phyloP scores from a whole-genome alignment of 2,888 invertebrate genomes.

The Drosophila anomalata region DNA sequence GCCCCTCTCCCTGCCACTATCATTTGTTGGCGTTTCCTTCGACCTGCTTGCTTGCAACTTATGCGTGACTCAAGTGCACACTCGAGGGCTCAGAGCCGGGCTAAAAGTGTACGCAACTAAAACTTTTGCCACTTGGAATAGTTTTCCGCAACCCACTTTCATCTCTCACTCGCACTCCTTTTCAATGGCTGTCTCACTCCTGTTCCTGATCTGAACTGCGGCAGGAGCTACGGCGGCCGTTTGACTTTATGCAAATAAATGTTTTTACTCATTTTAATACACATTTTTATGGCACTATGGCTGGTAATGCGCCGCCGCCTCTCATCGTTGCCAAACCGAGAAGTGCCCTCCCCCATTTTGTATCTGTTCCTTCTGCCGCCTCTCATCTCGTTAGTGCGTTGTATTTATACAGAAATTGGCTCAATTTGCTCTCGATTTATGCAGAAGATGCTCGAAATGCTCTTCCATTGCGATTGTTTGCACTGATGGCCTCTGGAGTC shows the following conservation, averaged over 20 bases:
- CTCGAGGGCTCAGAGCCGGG: conserved; percentile 66
- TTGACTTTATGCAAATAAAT: conserved; percentile 78
- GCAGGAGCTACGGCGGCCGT: conserved; percentile 30
- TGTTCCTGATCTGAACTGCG: too few relatives aligned
- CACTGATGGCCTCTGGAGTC: conserved; percentile 48
- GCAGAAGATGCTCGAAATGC: conserved; percentile 70
- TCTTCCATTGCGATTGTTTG: conserved; percentile 71
- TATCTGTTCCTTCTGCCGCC: conserved; percentile 19
- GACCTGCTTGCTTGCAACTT: conserved; percentile 74
- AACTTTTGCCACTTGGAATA: conserved; percentile 77
- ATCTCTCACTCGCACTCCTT: conserved; percentile 14
- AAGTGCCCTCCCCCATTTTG: conserved; percentile 6
- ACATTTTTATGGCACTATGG: conserved; percentile 77
- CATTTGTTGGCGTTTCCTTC: conserved; percentile 72
- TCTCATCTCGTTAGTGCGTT: conserved; percentile 70
- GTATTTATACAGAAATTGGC: conserved; percentile 77
- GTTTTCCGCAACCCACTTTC: conserved; percentile 60
- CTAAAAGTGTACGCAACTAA: conserved; percentile 77
- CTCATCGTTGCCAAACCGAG: conserved; percentile 40
- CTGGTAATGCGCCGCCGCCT: conserved; percentile 62
- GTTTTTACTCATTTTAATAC: conserved; percentile 79
- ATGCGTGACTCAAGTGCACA: conserved; percentile 77
- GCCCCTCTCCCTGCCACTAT: conserved; percentile 42
- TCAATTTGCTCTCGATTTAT: conserved; percentile 79
- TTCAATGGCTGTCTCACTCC: conserved; percentile 61